phyloP scores from a whole-genome alignment of 1,140 invertebrate species.

The Mizuhopecten yessoensis region DNA sequence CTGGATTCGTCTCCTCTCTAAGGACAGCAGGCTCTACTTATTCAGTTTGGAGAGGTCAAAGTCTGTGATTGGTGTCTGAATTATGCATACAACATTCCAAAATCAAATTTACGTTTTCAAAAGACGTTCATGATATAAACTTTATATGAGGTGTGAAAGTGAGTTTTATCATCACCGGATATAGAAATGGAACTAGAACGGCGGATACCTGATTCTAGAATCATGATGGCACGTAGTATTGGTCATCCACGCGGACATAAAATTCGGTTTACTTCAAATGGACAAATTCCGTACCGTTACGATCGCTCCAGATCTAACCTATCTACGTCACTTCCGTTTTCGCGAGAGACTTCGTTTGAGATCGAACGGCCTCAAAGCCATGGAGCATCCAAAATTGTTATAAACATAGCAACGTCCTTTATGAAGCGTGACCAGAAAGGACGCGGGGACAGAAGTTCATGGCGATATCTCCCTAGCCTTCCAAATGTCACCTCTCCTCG shows the following conservation, averaged over 20 bases:
- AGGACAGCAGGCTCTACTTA: neutral
- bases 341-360: constrained; percentile 59
- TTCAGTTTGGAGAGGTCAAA: neutral
- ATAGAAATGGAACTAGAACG: neutral
- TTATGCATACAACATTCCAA: neutral
- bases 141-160: neutral
- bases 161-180: neutral
- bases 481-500: constrained; percentile 21
- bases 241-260: constrained; percentile 58
- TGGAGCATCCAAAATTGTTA: constrained; percentile 54
- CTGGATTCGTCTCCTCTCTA: neutral
- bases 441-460: constrained; percentile 47
- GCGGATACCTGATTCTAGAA: neutral
- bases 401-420: constrained; percentile 62
- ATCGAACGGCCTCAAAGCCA: constrained; percentile 59
- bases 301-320: constrained; percentile 54
- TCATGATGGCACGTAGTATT: constrained; percentile 32
- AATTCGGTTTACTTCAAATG: constrained; percentile 53
- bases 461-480: neutral
- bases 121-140: neutral
- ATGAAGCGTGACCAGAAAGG: constrained; percentile 48
- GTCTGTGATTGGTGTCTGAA: neutral
- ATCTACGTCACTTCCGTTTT: constrained; percentile 42
- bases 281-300: constrained; percentile 54
- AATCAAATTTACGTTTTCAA: neutral